Conservation (phyloP, 2,888 invertebrate genomes). For the Suillia variegata region DNA sequence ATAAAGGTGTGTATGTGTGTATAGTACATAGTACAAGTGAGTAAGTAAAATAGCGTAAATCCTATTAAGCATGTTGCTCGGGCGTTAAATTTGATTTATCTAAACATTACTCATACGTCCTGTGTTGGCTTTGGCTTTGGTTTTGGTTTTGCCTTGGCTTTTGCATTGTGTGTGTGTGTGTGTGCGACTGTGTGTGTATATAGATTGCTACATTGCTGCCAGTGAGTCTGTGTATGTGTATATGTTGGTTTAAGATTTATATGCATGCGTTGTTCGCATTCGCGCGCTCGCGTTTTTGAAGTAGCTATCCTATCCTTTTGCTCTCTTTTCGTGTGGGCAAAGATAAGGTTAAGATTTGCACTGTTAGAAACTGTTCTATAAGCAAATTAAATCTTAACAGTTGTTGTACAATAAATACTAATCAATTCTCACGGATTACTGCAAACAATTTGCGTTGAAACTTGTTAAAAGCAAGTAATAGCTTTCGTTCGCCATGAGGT, state of each 20-base stretch:
- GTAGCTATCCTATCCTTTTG: too few relatives aligned
- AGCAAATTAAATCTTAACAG: too few relatives aligned
- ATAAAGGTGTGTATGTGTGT: too few relatives aligned
- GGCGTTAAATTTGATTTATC: conserved; percentile 39
- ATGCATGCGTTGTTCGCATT: neutral
- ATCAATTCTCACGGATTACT: too few relatives aligned
- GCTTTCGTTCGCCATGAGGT: too few relatives aligned
- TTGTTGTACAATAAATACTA: too few relatives aligned
- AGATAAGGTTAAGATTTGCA: too few relatives aligned
- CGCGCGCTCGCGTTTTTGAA: neutral
- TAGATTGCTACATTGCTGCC: neutral
- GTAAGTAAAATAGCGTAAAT: conserved; percentile 30
- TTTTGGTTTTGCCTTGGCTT: conserved; percentile 25
- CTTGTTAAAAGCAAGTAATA: too few relatives aligned
- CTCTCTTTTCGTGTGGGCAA: too few relatives aligned
- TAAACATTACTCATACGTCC: conserved; percentile 31
- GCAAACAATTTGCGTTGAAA: too few relatives aligned
- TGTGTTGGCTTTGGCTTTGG: neutral
- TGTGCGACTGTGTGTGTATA: neutral
- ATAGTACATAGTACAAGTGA: too few relatives aligned
- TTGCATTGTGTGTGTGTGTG: conserved; percentile 7
- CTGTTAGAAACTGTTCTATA: too few relatives aligned
- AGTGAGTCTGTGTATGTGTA: neutral
- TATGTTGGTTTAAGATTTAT: conserved; percentile 3
- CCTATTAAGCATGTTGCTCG: conserved; percentile 37